phyloP scores from a whole-genome alignment of 2,888 invertebrate species.

The Anagyrus pseudococci region DNA sequence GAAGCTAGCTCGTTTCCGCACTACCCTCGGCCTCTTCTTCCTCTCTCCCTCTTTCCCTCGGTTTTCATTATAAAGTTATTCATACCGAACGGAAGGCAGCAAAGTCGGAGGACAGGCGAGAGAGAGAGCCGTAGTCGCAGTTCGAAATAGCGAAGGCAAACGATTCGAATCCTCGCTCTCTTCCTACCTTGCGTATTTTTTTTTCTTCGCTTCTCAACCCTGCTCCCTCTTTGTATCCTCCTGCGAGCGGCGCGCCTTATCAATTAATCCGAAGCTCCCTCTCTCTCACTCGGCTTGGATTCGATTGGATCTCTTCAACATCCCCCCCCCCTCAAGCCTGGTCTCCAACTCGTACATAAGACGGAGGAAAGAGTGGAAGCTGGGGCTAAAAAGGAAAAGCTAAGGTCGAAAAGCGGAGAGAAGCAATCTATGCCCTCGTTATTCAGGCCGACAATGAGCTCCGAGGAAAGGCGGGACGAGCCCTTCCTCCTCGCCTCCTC shows the following conservation, averaged over 20 bases:
- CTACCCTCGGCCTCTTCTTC: conserved; percentile 12
- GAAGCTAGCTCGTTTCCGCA: conserved; percentile 11
- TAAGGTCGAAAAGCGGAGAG: conserved; percentile 14
- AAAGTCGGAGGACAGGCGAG: not conserved
- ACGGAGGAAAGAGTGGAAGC: not conserved
- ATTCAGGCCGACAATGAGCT: conserved; percentile 39
- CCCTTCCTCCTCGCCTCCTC: not conserved
- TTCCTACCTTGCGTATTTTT: conserved; percentile 26
- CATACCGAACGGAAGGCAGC: not conserved
- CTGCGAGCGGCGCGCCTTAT: conserved; percentile 20
- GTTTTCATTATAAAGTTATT: conserved; percentile 37
- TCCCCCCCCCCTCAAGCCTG: not conserved
- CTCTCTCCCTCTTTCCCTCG: not conserved
- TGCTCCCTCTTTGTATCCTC: not conserved
- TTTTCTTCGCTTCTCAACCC: conserved; percentile 18
- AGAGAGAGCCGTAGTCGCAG: no score
- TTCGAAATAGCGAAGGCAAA: no score
- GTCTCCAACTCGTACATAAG: not conserved
- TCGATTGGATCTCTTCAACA: conserved; percentile 30
- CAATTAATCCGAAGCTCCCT: conserved; percentile 38
- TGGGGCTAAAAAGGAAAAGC: not conserved
- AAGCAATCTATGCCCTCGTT: conserved; percentile 36
- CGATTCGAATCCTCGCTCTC: conserved; percentile 11
- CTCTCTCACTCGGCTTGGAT: no score
- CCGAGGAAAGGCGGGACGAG: conserved; percentile 13